Base-by-base conservation (phyloP, 2,113 vertebrate genomes). In the Rhinichthys klamathensis region DNA sequence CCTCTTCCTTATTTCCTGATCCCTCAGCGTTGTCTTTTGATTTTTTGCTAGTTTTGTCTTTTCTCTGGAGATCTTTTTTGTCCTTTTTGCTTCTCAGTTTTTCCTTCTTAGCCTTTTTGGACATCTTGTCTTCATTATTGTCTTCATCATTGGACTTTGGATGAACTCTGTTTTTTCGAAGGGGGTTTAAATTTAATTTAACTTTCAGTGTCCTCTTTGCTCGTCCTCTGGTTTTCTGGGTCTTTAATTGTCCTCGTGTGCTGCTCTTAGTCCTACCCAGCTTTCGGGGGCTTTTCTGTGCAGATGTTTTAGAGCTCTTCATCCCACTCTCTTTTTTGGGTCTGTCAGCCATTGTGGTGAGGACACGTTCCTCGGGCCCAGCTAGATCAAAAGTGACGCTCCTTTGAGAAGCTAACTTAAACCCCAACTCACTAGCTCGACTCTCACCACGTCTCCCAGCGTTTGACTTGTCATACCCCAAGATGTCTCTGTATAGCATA, bases 121-220 rank as follows among this genome's bases (percentile, higher is more conserved):
- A 75, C 86, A 30, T 87, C 65, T 65, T 89, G 4, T 90, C 76
- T 76, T 92, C 72, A 69, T 73, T 27, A 72, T 92, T 85, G 25
- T 80, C 81, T 12, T 69, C 58, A 85, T 3, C 3, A 80, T 44
- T 81, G 87, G 92, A 91, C 61, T 91, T 91, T 0, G 96, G 94
- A 51, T 95, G 91, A 82, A 97, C 88, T 92, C 92, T 96, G 58
- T 83, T 90, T 92, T 93, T 95, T 80, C 87, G 89, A 32, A 96
- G 91, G 1, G 94, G 96, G 74, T 93, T 92, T 72, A 96, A 84
- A 92, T 95, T 96, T 46, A 96, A 90, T 89, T 97, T 97, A 27
- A 96, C 93, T 82, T 89, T 95, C 82, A 95, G 83, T 12, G 72
- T 79, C 18, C 92, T 89, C 8, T 79, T 86, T 38, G 89, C 87